phyloP scores from a whole-genome alignment of 1,140 invertebrate species.

The Eubasilissa regina region DNA sequence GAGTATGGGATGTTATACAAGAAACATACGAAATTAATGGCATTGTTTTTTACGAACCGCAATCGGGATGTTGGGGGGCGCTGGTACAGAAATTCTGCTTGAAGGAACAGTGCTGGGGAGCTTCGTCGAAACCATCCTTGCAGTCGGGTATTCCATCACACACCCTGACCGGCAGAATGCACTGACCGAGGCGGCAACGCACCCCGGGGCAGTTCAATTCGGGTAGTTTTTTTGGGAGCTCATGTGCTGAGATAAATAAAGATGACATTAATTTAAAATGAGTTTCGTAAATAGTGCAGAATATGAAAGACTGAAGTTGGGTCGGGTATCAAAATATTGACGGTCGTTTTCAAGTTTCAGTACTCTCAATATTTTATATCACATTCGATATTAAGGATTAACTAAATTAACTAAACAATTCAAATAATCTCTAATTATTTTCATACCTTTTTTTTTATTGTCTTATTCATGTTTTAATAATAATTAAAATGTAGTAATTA shows the following conservation, averaged over 20 bases:
- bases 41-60: conserved; percentile 62
- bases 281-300: too few relatives aligned
- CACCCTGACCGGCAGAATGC: conserved; percentile 75
- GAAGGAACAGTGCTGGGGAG: conserved; percentile 68
- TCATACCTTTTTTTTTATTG: too few relatives aligned
- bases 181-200: conserved; percentile 81
- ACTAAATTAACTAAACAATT: too few relatives aligned
- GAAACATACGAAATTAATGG: neutral
- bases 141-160: conserved; percentile 84
- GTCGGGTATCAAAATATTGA: too few relatives aligned
- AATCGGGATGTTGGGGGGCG: conserved; percentile 64
- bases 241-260: conserved; percentile 4
- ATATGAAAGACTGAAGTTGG: too few relatives aligned
- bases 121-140: conserved; percentile 78
- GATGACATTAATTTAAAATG: too few relatives aligned
- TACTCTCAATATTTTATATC: too few relatives aligned
- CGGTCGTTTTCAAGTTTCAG: too few relatives aligned
- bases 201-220: conserved; percentile 72
- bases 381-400: too few relatives aligned
- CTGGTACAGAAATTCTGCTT: conserved; percentile 61
- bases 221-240: neutral
- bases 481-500: neutral
- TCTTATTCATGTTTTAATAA: too few relatives aligned
- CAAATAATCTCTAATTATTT: too few relatives aligned
- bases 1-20: too few relatives aligned